Conservation (phyloP, 2,888 invertebrate genomes). For the Leucophenga maculata region DNA sequence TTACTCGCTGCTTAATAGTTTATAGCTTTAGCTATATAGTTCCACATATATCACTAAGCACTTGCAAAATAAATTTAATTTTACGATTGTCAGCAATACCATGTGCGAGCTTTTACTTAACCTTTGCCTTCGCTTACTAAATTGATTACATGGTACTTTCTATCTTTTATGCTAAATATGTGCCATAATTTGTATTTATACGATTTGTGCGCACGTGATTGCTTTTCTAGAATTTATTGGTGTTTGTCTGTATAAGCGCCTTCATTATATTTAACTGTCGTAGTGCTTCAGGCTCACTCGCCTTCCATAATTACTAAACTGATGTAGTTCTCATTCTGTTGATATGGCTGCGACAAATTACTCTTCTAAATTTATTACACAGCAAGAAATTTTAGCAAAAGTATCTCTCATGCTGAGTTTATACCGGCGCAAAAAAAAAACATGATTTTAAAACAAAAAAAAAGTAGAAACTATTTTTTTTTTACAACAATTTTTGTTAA, state of each 20-base stretch:
- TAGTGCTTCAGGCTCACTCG: neutral
- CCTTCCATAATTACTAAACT: constrained; percentile 57
- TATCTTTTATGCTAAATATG: constrained; percentile 1
- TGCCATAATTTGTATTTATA: constrained; percentile 60
- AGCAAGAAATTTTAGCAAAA: constrained; percentile 24
- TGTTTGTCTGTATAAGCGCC: neutral
- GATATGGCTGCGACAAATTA: constrained; percentile 46
- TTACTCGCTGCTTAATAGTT: neutral
- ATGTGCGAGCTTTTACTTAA: constrained; percentile 53
- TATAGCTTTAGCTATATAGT: neutral
- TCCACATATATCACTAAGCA: neutral
- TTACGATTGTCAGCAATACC: neutral
- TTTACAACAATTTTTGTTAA: no score
- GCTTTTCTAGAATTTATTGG: constrained; percentile 14
- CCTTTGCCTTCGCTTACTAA: constrained; percentile 50
- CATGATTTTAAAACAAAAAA: no score
- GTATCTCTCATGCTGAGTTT: no score
- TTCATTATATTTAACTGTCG: neutral
- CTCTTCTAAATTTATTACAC: constrained; percentile 53
- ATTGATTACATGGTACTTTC: neutral
- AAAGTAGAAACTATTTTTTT: no score
- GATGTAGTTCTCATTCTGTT: constrained; percentile 43
- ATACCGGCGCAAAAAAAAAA: no score
- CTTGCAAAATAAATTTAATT: constrained; percentile 43
- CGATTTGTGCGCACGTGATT: constrained; percentile 31